phyloP scores from a whole-genome alignment of 2,888 invertebrate species.

The Ischnus inquisitorius region DNA sequence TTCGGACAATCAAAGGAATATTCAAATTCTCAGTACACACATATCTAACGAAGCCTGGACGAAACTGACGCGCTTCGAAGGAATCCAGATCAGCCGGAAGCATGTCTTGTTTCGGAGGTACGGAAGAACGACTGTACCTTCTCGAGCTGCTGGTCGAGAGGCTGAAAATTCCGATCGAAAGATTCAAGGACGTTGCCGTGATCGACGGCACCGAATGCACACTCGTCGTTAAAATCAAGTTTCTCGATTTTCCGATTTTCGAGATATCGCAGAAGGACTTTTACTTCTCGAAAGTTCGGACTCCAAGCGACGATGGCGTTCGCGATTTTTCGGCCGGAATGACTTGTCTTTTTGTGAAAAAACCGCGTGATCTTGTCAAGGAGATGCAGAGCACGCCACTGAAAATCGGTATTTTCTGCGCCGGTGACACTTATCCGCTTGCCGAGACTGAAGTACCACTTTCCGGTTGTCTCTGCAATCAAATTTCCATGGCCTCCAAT shows the following conservation, averaged over 20 bases:
- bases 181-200: slow-evolving; percentile 73
- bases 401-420: slow-evolving; percentile 80
- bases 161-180: slow-evolving; percentile 76
- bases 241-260: slow-evolving; percentile 82
- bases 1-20: slow-evolving; percentile 31
- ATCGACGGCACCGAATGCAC: slow-evolving; percentile 74
- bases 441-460: slow-evolving; percentile 79
- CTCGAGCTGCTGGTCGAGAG: slow-evolving; percentile 79
- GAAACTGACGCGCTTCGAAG: neutral
- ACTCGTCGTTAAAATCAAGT: slow-evolving; percentile 80
- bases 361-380: slow-evolving; percentile 79
- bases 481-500: slow-evolving; percentile 81
- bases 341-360: slow-evolving; percentile 80
- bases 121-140: slow-evolving; percentile 80
- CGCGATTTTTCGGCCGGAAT: slow-evolving; percentile 79
- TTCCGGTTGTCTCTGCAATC: slow-evolving; percentile 82
- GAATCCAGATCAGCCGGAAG: neutral
- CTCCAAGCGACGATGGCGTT: slow-evolving; percentile 59
- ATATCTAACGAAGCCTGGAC: neutral
- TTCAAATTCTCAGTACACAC: slow-evolving; percentile 44
- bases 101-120: slow-evolving; percentile 82
- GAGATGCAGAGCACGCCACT: slow-evolving; percentile 77
- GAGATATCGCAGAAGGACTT: slow-evolving; percentile 79
- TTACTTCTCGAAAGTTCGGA: slow-evolving; percentile 71
- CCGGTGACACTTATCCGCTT: slow-evolving; percentile 81